Conservation (phyloP, 2,797 vertebrate species). For the Coccyzus lansbergi region DNA sequence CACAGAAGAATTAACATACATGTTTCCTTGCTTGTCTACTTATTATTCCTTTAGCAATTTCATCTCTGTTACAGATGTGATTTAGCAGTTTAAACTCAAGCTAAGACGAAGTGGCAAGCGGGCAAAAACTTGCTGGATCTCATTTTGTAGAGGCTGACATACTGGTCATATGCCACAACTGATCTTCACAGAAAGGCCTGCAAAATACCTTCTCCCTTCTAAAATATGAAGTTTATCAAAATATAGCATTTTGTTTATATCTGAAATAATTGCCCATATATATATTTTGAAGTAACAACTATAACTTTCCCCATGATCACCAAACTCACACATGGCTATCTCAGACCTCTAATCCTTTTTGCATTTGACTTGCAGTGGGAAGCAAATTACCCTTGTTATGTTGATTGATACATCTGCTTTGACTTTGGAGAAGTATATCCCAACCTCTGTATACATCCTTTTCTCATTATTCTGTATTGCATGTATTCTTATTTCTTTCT, state of each 20-base stretch:
- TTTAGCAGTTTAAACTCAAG: constrained; percentile 27
- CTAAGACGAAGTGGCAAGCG: constrained; percentile 26
- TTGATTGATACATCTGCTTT: background rate
- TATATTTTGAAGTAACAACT: background rate
- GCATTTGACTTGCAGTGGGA: background rate
- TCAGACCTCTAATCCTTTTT: background rate
- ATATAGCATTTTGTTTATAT: background rate
- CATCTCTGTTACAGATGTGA: constrained; percentile 2
- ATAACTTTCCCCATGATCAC: background rate
- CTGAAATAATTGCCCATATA: background rate
- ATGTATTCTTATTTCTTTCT: background rate
- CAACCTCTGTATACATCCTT: background rate
- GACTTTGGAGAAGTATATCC: background rate
- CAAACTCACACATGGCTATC: background rate
- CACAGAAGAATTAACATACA: background rate
- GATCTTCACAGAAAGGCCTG: background rate
- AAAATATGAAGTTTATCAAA: background rate
- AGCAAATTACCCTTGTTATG: background rate
- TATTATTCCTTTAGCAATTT: background rate
- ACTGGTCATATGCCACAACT: constrained; percentile 10
- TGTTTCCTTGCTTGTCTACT: background rate
- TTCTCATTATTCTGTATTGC: background rate
- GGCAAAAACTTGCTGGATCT: background rate
- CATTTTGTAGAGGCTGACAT: constrained; percentile 37
- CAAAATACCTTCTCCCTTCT: background rate